phyloP scores from a whole-genome alignment of 2,888 invertebrate genomes.

The Ophioninae sp. region DNA sequence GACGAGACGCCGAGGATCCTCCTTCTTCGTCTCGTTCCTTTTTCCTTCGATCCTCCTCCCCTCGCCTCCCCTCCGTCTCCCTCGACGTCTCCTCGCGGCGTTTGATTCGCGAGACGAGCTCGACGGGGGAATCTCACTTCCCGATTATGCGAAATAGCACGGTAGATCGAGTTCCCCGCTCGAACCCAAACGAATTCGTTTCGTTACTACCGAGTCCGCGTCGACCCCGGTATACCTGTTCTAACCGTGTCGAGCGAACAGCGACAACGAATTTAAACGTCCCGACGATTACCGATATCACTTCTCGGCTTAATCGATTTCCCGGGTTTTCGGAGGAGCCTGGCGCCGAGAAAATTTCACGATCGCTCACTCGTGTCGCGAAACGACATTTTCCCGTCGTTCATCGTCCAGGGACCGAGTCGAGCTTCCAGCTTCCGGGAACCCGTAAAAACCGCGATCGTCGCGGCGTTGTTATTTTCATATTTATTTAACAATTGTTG shows the following conservation, averaged over 20 bases:
- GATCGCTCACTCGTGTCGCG: no score
- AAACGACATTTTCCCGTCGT: no score
- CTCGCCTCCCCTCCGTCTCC: not conserved
- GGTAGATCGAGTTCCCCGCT: constrained; percentile 41
- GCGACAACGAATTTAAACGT: not conserved
- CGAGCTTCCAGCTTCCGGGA: no score
- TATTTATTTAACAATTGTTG: no score
- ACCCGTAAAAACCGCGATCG: no score
- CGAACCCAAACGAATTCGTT: constrained; percentile 43
- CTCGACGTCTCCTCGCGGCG: constrained; percentile 9
- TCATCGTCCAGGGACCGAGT: no score
- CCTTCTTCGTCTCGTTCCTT: not conserved
- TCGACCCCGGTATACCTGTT: constrained; percentile 12
- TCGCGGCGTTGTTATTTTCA: no score
- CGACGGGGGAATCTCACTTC: constrained; percentile 38
- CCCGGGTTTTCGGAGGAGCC: no score
- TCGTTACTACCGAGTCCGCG: constrained; percentile 41
- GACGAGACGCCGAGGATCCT: constrained; percentile 43
- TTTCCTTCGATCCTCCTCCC: not conserved
- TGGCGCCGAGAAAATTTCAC: no score
- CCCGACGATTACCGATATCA: not conserved
- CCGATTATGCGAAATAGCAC: constrained; percentile 46
- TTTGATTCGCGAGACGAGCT: constrained; percentile 49
- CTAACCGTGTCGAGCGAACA: constrained; percentile 3
- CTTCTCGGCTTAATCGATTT: not conserved